Base-by-base conservation (phyloP, 2,113 vertebrate genomes). In the Accipiter cooperii region DNA sequence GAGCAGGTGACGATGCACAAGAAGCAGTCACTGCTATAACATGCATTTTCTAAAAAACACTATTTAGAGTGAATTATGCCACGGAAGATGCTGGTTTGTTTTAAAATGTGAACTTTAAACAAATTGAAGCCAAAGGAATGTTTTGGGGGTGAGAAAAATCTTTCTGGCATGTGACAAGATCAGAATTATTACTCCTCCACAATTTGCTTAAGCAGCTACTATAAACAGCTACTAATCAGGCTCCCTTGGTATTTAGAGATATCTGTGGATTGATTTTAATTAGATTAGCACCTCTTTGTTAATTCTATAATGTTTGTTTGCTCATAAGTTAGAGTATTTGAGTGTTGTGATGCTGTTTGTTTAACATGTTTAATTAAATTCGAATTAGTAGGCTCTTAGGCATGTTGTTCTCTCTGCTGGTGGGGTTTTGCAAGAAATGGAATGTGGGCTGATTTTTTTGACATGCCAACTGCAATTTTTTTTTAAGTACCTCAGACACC, bases 211-310 rank as follows among this genome's bases (percentile, higher is more conserved):
- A 95, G 74, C 88, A 96, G 49, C 22, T 89, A 82, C 84, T 86
- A 90, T 95, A 90, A 91, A 75, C 64, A 95, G 91, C 94, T 57
- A 64, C 55, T 95, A 93, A 96, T 97, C 96, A 93, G 61, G 36
- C 82, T 87, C 93, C 66, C 90, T 73, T 40, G 19, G 71, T 68
- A 15, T 83, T 98, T 65, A 87, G 81, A 90, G 68, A 33, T 78
- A 73, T 63, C 47, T 63, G 60, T 82, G 64, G 85, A 94, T 70
- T 95, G 65, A 92, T 96, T 97, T 97, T 97, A 89, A 92, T 84
- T 95, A 93, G 93, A 82, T 84, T 97, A 86, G 42, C 64, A 92
- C 90, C 71, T 96, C 75, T 73, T 92, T 94, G 74, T 96, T 73
- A 96, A 87, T 97, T 64, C 55, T 86, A 47, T 94, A 87, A 78